A percentile compares a stretch with the other conserved stretches of the same genome.
phyloP scores from a whole-genome alignment of 2,113 vertebrate species.

The Semicossyphus pulcher region DNA sequence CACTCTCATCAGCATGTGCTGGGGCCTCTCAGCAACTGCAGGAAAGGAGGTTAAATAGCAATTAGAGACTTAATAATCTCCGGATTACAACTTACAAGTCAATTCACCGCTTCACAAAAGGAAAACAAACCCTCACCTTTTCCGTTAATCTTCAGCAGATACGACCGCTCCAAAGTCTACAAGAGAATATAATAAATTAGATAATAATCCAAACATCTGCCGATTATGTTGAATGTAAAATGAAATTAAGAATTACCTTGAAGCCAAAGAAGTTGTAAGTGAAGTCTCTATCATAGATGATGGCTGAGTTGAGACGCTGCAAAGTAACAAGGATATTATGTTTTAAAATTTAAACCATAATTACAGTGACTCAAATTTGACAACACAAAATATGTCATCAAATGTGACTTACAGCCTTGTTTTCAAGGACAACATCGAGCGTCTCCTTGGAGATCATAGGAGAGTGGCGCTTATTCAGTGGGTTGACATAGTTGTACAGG shows the following conservation, averaged over 20 bases:
- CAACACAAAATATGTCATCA: not conserved
- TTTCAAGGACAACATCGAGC: slow-evolving; percentile 88
- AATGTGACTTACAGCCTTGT: slow-evolving; percentile 90
- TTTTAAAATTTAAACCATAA: no score
- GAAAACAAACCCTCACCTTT: slow-evolving; percentile 86
- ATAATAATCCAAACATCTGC: not conserved
- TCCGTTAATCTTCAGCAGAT: slow-evolving; percentile 94
- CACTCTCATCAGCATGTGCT: slow-evolving; percentile 98
- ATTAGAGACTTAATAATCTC: not conserved
- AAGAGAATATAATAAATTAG: slow-evolving; percentile 21
- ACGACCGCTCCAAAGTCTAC: slow-evolving; percentile 95
- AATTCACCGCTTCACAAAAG: not conserved
- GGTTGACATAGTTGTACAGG: slow-evolving; percentile 93
- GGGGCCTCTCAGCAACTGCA: slow-evolving; percentile 94
- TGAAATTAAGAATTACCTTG: slow-evolving; percentile 85
- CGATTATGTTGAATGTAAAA: not conserved
- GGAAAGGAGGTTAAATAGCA: not conserved
- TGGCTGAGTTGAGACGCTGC: slow-evolving; percentile 95
- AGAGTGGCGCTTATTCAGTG: slow-evolving; percentile 89
- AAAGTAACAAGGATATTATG: not conserved
- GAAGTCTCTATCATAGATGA: slow-evolving; percentile 97
- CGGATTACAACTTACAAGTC: not conserved
- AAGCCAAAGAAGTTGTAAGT: slow-evolving; percentile 99
- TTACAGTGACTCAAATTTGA: not conserved
- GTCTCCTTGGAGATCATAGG: slow-evolving; percentile 95